phyloP scores from a whole-genome alignment of 2,113 vertebrate genomes.

The Mobula hypostoma region DNA sequence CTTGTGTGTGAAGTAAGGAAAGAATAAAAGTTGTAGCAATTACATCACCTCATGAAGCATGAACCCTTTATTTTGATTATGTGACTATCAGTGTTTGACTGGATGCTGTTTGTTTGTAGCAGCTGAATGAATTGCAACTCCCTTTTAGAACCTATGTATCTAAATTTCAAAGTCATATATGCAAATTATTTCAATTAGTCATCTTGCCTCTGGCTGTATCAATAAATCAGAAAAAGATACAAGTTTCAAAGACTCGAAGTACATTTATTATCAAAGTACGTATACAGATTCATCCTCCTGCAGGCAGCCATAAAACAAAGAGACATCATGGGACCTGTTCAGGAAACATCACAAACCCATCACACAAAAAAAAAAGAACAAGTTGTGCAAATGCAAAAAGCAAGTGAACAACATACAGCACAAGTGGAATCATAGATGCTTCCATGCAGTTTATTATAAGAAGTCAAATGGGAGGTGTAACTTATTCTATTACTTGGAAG shows the following conservation, averaged over 20 bases:
- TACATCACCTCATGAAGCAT: not conserved
- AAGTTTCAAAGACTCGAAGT: not conserved
- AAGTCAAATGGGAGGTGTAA: not conserved
- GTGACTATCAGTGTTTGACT: not conserved
- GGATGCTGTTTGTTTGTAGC: not conserved
- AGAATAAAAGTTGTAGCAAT: not conserved
- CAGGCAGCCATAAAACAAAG: no score
- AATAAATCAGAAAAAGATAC: not conserved
- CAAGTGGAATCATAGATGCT: not conserved
- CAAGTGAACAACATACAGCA: no score
- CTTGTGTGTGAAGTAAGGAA: not conserved
- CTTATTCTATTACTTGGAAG: not conserved
- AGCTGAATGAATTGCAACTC: not conserved
- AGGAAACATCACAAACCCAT: no score
- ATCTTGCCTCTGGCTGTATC: not conserved
- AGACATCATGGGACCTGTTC: no score
- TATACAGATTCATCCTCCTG: no score
- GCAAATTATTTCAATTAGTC: not conserved
- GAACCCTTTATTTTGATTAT: not conserved
- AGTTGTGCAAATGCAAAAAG: no score
- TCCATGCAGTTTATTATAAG: not conserved
- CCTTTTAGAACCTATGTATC: not conserved
- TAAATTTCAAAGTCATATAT: not conserved
- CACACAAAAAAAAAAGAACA: no score
- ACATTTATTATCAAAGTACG: no score